phyloP scores from a whole-genome alignment of 1,140 invertebrate species.

The Pemphigus obesinymphae region DNA sequence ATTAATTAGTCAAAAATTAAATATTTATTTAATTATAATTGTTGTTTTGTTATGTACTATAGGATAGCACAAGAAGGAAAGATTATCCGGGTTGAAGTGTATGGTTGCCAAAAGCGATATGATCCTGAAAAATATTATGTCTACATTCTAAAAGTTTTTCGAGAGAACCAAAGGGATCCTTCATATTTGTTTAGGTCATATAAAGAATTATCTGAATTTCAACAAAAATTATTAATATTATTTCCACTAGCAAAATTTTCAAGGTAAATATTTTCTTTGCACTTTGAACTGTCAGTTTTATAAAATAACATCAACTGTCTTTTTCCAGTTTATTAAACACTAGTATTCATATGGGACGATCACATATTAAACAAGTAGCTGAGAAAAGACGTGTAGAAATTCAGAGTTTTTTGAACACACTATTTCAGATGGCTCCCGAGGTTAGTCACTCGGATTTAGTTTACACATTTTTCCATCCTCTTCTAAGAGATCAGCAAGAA shows the following conservation, averaged over 20 bases:
- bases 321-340: conserved; percentile 59
- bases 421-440: conserved; percentile 85
- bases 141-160: conserved; percentile 82
- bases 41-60: conserved; percentile 19
- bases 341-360: conserved; percentile 78
- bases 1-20: not conserved
- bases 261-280: conserved; percentile 56
- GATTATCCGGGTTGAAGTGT: conserved; percentile 77
- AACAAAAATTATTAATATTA: conserved; percentile 86
- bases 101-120: conserved; percentile 89
- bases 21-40: not conserved
- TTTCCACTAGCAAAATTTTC: conserved; percentile 84
- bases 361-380: conserved; percentile 91
- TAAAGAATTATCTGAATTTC: conserved; percentile 93
- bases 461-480: conserved; percentile 96
- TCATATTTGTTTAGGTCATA: conserved; percentile 87
- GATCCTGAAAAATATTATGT: conserved; percentile 98
- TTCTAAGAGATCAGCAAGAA: conserved; percentile 85
- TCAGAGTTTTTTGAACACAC: conserved; percentile 75
- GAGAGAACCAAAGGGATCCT: conserved; percentile 77
- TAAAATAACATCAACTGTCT: conserved; percentile 29
- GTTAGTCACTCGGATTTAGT: conserved; percentile 93
- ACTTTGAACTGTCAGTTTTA: not conserved
- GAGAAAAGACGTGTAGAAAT: conserved; percentile 82
- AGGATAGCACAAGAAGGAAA: conserved; percentile 71